Conservation (phyloP, 2,888 invertebrate species). For the Heteromyza rotundicornis region DNA sequence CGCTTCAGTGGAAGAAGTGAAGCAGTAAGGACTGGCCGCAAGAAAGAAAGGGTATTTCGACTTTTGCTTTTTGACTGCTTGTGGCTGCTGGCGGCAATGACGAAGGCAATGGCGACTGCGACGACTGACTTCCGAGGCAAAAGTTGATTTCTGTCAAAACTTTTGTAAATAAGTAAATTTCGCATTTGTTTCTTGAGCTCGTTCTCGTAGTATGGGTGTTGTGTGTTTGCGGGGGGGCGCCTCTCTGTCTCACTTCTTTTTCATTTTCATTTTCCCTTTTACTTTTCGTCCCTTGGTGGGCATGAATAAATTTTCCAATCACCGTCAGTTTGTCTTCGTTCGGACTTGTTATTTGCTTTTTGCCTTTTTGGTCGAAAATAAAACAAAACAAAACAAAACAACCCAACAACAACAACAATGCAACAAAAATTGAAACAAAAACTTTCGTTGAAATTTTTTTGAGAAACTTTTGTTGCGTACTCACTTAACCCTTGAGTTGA, state of each 20-base stretch:
- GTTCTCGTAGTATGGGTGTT: neutral
- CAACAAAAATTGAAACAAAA: neutral
- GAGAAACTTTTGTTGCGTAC: neutral
- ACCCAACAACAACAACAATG: neutral
- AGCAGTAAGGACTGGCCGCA: too few species aligned
- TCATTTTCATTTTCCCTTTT: slow-evolving; percentile 12
- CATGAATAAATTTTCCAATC: slow-evolving; percentile 43
- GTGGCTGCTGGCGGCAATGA: neutral
- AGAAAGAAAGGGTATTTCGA: neutral
- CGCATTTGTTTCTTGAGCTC: slow-evolving; percentile 9
- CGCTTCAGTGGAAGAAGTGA: too few species aligned
- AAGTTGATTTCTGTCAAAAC: slow-evolving; percentile 32
- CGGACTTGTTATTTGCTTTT: slow-evolving; percentile 1
- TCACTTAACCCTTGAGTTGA: slow-evolving; percentile 6
- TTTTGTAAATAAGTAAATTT: slow-evolving; percentile 29
- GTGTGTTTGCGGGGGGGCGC: too few species aligned
- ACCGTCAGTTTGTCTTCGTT: slow-evolving; percentile 36
- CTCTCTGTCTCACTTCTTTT: neutral
- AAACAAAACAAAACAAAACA: slow-evolving; percentile 8
- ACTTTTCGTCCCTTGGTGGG: slow-evolving; percentile 30
- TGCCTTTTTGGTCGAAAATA: neutral
- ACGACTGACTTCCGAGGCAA: slow-evolving; percentile 11
- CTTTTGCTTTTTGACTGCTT: slow-evolving; percentile 11
- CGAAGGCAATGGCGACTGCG: neutral
- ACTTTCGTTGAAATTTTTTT: neutral